phyloP scores from a whole-genome alignment of 2,797 vertebrate species.

The Odontamblyopus lacepedii region DNA sequence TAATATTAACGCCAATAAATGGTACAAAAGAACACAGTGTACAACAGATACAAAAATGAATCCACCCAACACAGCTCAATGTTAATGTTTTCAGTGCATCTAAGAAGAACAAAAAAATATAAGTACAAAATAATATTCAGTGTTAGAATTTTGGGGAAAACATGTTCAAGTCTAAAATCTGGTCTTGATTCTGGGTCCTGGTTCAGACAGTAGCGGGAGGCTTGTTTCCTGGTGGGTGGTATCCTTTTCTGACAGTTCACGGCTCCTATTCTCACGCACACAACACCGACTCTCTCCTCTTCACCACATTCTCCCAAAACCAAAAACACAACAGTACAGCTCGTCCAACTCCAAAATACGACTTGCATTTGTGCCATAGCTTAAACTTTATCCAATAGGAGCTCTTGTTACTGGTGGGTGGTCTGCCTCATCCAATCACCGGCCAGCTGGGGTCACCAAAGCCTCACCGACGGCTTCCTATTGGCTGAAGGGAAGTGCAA shows the following conservation, averaged over 20 bases:
- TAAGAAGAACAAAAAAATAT: too few relatives aligned
- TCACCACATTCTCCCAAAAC: constrained; percentile 42
- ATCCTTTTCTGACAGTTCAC: constrained; percentile 53
- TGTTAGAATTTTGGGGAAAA: too few relatives aligned
- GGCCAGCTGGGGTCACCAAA: constrained; percentile 75
- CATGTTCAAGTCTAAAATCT: background rate
- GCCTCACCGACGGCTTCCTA: constrained; percentile 60
- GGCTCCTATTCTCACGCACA: constrained; percentile 59
- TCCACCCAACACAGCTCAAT: too few relatives aligned
- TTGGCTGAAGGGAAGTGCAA: constrained; percentile 40
- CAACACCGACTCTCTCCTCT: constrained; percentile 67
- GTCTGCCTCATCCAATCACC: constrained; percentile 64
- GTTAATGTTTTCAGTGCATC: too few relatives aligned
- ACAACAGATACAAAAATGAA: too few relatives aligned
- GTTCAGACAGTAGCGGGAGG: constrained; percentile 35
- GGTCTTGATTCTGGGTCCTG: constrained; percentile 45
- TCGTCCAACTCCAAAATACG: constrained; percentile 46
- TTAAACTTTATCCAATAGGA: constrained; percentile 55
- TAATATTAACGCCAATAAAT: too few relatives aligned
- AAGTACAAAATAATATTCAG: too few relatives aligned
- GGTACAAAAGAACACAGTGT: too few relatives aligned
- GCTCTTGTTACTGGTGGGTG: constrained; percentile 60
- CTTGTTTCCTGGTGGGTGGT: constrained; percentile 65
- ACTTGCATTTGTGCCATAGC: constrained; percentile 39
- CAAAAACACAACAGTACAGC: constrained; percentile 42